Evolutionary conservation across 2,797 vertebrate genomes (phyloP), one percentile per base, ranked within the genome.

Genomic region (Melanogrammus aeglefinus): DNA sequence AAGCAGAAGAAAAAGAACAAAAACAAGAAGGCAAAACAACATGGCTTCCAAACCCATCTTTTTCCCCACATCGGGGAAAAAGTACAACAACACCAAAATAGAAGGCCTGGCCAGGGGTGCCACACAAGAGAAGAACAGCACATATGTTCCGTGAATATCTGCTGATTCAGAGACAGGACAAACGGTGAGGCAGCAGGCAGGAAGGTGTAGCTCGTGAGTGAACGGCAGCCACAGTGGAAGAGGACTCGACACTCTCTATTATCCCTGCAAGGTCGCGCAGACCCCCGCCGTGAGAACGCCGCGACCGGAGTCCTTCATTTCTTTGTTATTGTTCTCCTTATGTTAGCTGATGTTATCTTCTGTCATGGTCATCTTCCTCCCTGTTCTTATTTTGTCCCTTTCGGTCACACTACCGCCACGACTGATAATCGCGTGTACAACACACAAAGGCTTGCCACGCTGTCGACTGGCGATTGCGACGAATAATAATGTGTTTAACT

Each of bases 61-160:
- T n/a, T n/a, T n/a, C n/a, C n/a, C 83, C 36, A 84, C 70, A 75
- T 70, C 73, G 57, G 76, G 86, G 86, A 90, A 75, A 81, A 74
- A 75, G 27, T 81, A 80, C 75, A 38, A 81, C 73, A 81, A 79
- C 84, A 83, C 14, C 76, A 82, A 82, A 38, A 39, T 9, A 13
- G 72, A 85, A 31, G 63, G 57, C 21, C 75, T 74, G 74, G 76
- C 75, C 21, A 63, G 21, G 80, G 75, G 75, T 74, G 41, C 83
- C 81, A 76, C 63, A 80, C 77, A 80, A 79, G 83, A 82, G 13
- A 18, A 13, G 84, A 81, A 73, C 57, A 35, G 47, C 33, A 57
- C 73, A 77, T 78, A 44, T 27, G 75, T 69, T 76, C 75, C 35
- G 44, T 84, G 77, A 77, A 85, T 79, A 73, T 57, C 47, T 71